Base-by-base conservation (phyloP, 2,113 vertebrate genomes). In the Paratilapia polleni region DNA sequence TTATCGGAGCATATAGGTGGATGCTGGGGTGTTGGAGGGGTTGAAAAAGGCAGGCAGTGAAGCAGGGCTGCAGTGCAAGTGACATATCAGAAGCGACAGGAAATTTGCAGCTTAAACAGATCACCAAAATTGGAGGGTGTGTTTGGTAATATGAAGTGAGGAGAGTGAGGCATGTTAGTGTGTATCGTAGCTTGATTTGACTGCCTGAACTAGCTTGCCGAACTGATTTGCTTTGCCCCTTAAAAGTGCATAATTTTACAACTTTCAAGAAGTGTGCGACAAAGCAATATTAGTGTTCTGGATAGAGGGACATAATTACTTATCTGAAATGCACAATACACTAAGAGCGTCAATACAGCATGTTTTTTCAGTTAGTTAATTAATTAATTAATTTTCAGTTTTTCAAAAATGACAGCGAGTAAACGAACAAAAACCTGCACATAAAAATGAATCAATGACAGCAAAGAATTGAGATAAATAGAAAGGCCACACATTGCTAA, bases 191-290 rank as follows among this genome's bases (percentile, higher is more conserved):
- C 17, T 49, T 20, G 24, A 24, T 43, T 70, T 49, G 64, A 26
- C 8, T 47, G 14, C 8, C 22, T 70, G 41, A 70, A 12, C 15
- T 8, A 49, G 41, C 15, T 12, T 43, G 24, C 24, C 3, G 3
- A 70, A 70, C 49, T 70, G 66, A 70, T 52, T 70, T 70, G 43
- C 43, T 70, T 3, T 70, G 24, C 22, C 64, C 1, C 15, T 49
- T 70, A 70, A 52, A 49, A 17, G 57, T 70, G 49, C 14, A 77
- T 63, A 8, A 19, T 84, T 68, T 66, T 57, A 78, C 61, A 57
- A 26, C 54, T 61, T 87, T 24, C 5, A 24, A 66, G 41, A 49
- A 75, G 36, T 56, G 19, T 64, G 58, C n/a, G 19, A 13, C n/a
- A 63, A 78, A 70, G 9, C 15, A 49, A 43, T 4, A 36, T 77